Percentiles rank a stretch among this genome's conserved stretches.
phyloP scores from a whole-genome alignment of 2,797 vertebrate genomes.

The Acanthurus leucopareius region DNA sequence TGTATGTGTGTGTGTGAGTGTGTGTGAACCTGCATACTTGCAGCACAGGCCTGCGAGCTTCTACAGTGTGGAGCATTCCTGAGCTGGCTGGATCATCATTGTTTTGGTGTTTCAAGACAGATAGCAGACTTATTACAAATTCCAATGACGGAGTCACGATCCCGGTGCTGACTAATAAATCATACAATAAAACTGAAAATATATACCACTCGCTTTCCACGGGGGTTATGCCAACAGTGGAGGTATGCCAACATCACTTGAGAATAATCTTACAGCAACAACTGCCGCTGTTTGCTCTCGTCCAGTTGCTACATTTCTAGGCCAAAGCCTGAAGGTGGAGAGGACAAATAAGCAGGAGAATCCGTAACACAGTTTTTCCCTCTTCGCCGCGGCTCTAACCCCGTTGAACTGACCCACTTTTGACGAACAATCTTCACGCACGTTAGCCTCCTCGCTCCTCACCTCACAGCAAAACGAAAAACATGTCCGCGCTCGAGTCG shows the following conservation, averaged over 20 bases:
- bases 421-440: conserved; percentile 37
- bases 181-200: conserved; percentile 56
- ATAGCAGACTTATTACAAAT: conserved; percentile 76
- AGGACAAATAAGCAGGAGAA: conserved; percentile 68
- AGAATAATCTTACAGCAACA: conserved; percentile 62
- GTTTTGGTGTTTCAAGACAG: conserved; percentile 71
- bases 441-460: conserved; percentile 38
- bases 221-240: conserved; percentile 54
- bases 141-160: conserved; percentile 56
- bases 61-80: conserved; percentile 44
- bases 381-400: conserved; percentile 57
- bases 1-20: neutral
- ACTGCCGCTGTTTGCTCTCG: conserved; percentile 18
- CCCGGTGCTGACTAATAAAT: conserved; percentile 58
- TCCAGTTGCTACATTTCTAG: conserved; percentile 21
- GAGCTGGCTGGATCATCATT: conserved; percentile 53
- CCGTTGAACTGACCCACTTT: conserved; percentile 65
- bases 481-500: conserved; percentile 52
- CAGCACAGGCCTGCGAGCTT: conserved; percentile 3
- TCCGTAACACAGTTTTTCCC: conserved; percentile 45
- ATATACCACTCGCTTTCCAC: conserved; percentile 56
- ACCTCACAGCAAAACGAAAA: conserved; percentile 62
- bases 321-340: conserved; percentile 22
- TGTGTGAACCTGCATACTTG: neutral
- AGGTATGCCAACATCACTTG: conserved; percentile 46